A percentile compares a stretch with the other conserved stretches of the same genome.
Conservation (phyloP, 2,888 invertebrate genomes). For the Elysia crispata region DNA sequence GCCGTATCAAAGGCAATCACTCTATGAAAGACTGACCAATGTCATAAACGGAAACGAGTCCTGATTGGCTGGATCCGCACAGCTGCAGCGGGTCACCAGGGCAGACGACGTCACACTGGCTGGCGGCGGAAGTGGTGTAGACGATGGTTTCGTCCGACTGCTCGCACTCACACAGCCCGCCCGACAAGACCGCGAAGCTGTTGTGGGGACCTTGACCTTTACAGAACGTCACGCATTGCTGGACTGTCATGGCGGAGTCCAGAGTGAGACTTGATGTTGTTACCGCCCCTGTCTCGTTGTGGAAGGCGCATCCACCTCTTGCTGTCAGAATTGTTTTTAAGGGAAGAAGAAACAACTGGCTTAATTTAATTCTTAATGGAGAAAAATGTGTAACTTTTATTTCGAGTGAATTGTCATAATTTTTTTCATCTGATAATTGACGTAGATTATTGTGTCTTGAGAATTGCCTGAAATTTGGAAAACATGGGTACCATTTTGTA, state of each 20-base stretch:
- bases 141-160: background rate
- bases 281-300: background rate
- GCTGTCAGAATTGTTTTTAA: no score
- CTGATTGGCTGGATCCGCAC: background rate
- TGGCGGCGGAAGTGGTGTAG: background rate
- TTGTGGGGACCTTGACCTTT: background rate
- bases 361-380: no score
- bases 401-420: no score
- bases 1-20: no score
- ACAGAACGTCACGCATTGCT: constrained; percentile 21
- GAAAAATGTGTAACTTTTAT: no score
- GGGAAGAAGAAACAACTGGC: no score
- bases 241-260: constrained; percentile 2
- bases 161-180: background rate
- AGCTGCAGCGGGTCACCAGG: background rate
- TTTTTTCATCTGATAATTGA: no score
- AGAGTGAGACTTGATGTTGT: background rate
- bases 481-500: no score
- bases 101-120: background rate
- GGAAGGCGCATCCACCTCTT: background rate
- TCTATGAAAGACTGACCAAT: no score
- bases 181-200: background rate
- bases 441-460: no score
- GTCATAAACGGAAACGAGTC: background rate
- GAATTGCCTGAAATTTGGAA: no score